Percentiles rank a stretch among this genome's conserved stretches.
These are phyloP conservation scores for Buathra laborator DNA, from an alignment of 2,888 invertebrate genomes.

Conservation along the genomic window DNA sequence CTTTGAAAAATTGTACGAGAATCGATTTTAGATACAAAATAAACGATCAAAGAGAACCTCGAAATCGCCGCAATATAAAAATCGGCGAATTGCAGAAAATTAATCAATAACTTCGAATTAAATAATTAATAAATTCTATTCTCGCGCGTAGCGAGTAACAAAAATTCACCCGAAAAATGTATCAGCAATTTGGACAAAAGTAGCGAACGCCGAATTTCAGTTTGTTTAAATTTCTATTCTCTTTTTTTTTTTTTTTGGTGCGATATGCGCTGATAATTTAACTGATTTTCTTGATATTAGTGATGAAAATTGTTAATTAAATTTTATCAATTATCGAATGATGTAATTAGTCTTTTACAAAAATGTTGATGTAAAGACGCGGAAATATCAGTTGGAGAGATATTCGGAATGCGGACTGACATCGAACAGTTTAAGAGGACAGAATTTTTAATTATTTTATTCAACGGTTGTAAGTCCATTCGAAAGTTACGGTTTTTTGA, in stretches of 20 bases:
- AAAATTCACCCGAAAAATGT: background rate
- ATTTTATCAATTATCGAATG: no score
- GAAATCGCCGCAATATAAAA: background rate
- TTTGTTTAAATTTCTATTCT: background rate
- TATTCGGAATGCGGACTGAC: background rate
- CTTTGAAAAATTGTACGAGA: background rate
- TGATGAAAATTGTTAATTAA: no score
- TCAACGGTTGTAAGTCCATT: background rate
- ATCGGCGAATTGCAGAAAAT: background rate
- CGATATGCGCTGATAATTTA: no score
- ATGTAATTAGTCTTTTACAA: no score
- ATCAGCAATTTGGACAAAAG: background rate
- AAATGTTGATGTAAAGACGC: no score
- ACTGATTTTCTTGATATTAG: no score
- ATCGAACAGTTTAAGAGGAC: background rate
- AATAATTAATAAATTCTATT: background rate
- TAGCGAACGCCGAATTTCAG: background rate
- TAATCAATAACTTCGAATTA: background rate
- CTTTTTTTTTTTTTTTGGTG: background rate
- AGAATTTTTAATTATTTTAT: background rate
- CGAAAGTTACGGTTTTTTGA: background rate
- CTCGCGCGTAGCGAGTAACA: background rate
- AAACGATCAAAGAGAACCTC: background rate
- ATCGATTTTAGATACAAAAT: slow-evolving; percentile 4
- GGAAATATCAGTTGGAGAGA: background rate